Conservation (phyloP, 37 sponge, comb jelly and placozoan species). For the Crambe crambe region DNA sequence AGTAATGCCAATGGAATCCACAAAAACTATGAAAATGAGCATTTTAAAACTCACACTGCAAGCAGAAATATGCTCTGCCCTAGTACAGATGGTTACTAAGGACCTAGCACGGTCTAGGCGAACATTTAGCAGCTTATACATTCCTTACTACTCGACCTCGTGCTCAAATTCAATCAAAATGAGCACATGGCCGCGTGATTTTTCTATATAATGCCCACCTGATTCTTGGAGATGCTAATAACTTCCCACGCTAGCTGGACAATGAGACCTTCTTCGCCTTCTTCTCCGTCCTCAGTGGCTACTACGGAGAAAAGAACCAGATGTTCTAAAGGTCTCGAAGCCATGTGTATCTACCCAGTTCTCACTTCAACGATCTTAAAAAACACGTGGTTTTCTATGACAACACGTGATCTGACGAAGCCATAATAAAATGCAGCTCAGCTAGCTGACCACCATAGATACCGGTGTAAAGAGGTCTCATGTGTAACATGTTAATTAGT, state of each 20-base stretch:
- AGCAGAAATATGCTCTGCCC: not conserved
- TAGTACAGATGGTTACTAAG: not conserved
- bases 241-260: constrained; percentile 54
- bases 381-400: too few species aligned
- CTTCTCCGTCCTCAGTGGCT: constrained; percentile 18
- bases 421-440: too few species aligned
- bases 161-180: not conserved
- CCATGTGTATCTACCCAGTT: constrained; percentile 18
- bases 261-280: constrained; percentile 36
- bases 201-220: constrained; percentile 65
- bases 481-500: not conserved
- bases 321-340: constrained; percentile 30
- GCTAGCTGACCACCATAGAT: not conserved
- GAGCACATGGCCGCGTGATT: not conserved
- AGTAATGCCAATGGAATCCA: not conserved
- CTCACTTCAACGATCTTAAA: not conserved
- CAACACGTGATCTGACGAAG: too few species aligned
- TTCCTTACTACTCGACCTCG: not conserved
- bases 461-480: not conserved
- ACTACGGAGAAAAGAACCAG: constrained; percentile 38
- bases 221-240: constrained; percentile 36
- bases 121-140: not conserved
- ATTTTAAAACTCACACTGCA: not conserved
- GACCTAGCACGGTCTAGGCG: not conserved
- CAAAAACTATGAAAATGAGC: not conserved